A percentile compares a stretch with the other conserved stretches of the same genome.
These are phyloP conservation scores for Dinothrombium tinctorium DNA, from an alignment of 1,140 invertebrate species.

Conservation along the genomic window DNA sequence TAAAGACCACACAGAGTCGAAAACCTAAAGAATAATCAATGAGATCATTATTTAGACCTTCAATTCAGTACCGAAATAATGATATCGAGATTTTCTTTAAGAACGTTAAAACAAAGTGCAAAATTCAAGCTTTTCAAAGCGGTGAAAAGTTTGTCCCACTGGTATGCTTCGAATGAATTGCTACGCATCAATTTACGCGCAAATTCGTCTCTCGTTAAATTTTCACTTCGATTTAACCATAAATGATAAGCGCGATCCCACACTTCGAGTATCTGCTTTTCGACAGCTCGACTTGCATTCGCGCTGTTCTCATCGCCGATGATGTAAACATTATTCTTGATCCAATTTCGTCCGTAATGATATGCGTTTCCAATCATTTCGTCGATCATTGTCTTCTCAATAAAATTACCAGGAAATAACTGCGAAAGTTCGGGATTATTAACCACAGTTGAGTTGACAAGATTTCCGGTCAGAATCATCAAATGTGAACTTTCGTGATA, in stretches of 20 bases:
- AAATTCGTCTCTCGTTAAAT: constrained; percentile 19
- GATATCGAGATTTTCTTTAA: constrained; percentile 74
- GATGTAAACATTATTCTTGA: constrained; percentile 43
- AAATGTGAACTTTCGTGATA: constrained; percentile 86
- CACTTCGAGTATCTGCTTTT: constrained; percentile 69
- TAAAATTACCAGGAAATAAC: constrained; percentile 33
- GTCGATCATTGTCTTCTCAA: constrained; percentile 38
- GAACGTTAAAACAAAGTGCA: constrained; percentile 46
- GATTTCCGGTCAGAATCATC: constrained; percentile 39
- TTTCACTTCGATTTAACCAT: constrained; percentile 44
- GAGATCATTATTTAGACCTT: background rate
- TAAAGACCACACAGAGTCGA: constrained; percentile 77
- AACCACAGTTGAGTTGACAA: constrained; percentile 60
- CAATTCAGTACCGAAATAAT: constrained; percentile 40
- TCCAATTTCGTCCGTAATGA: constrained; percentile 58
- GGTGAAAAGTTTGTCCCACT: constrained; percentile 41
- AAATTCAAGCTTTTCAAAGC: constrained; percentile 51
- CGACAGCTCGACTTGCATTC: constrained; percentile 53
- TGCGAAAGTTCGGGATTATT: constrained; percentile 55
- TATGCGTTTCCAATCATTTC: constrained; percentile 75
- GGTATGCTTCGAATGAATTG: constrained; percentile 21
- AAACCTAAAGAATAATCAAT: constrained; percentile 21
- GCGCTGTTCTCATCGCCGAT: constrained; percentile 37
- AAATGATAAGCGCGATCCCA: constrained; percentile 80
- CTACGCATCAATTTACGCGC: too few species aligned